A percentile compares a stretch with the other conserved stretches of the same genome.
Evolutionary conservation across 1,140 invertebrate species (phyloP).

Genomic region (Musca domestica): DNA sequence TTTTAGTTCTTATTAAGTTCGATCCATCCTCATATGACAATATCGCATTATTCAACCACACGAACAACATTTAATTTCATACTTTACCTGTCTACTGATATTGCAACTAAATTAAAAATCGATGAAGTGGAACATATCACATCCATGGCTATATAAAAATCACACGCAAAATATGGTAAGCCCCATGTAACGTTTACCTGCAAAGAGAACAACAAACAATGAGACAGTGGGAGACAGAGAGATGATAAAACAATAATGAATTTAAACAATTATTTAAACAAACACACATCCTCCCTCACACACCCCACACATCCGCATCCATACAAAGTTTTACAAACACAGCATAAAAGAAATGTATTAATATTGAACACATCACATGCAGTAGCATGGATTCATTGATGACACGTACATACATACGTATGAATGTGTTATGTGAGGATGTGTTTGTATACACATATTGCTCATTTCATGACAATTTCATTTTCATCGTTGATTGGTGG

Average conservation of each 20-base stretch:
- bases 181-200: slow-evolving; percentile 83
- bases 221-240: neutral
- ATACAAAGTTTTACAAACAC: neutral
- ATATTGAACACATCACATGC: neutral
- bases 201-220: slow-evolving; percentile 53
- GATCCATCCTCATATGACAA: too few relatives aligned
- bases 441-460: too few relatives aligned
- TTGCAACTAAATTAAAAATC: slow-evolving; percentile 97
- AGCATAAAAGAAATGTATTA: neutral
- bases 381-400: too few relatives aligned
- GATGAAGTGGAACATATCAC: slow-evolving; percentile 98
- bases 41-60: too few relatives aligned
- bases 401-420: too few relatives aligned
- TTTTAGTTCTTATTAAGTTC: too few relatives aligned
- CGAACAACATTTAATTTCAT: too few relatives aligned
- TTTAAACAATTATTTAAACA: slow-evolving; percentile 2
- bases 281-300: neutral
- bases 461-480: too few relatives aligned
- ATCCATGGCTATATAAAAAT: slow-evolving; percentile 98
- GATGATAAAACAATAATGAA: neutral
- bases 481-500: too few relatives aligned
- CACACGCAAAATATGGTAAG: slow-evolving; percentile 87
- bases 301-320: neutral
- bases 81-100: slow-evolving; percentile 94
- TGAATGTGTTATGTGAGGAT: too few relatives aligned